These are phyloP conservation scores for Calyptomena viridis DNA, from an alignment of 2,113 vertebrate genomes.

Conservation along the genomic window DNA sequence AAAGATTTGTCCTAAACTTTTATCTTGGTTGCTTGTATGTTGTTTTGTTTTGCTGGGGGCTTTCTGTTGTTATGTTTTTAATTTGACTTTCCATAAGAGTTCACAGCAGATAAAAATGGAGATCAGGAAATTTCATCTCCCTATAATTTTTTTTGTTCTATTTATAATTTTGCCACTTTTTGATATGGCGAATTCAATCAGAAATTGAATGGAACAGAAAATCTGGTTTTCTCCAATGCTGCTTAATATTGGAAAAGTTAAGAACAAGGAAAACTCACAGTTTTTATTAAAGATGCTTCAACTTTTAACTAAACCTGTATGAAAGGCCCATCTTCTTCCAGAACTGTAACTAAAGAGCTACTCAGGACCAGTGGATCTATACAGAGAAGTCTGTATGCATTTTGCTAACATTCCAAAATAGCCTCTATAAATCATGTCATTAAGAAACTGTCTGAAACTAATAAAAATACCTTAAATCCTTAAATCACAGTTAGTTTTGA, in stretches of 20 bases:
- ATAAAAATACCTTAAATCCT: neutral
- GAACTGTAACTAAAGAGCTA: neutral
- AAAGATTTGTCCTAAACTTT: neutral
- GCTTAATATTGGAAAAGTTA: neutral
- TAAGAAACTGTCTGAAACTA: neutral
- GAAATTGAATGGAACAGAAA: neutral
- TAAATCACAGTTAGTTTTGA: neutral
- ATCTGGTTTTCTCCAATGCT: neutral
- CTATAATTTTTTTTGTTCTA: neutral
- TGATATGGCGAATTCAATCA: neutral
- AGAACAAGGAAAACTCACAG: neutral
- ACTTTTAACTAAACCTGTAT: neutral
- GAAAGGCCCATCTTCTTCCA: neutral
- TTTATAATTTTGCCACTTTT: neutral
- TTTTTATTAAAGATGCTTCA: neutral
- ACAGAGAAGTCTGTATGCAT: neutral
- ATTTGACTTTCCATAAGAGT: neutral
- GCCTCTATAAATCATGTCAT: neutral
- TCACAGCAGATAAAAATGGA: neutral
- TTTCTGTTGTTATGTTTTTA: neutral
- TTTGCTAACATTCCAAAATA: neutral
- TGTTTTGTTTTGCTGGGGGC: neutral
- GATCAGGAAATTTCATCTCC: neutral
- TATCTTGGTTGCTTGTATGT: neutral
- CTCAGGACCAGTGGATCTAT: neutral